A percentile compares a stretch with the other conserved stretches of the same genome.
Conservation (phyloP, 2,113 vertebrate species). For the Nannospalax galili region DNA sequence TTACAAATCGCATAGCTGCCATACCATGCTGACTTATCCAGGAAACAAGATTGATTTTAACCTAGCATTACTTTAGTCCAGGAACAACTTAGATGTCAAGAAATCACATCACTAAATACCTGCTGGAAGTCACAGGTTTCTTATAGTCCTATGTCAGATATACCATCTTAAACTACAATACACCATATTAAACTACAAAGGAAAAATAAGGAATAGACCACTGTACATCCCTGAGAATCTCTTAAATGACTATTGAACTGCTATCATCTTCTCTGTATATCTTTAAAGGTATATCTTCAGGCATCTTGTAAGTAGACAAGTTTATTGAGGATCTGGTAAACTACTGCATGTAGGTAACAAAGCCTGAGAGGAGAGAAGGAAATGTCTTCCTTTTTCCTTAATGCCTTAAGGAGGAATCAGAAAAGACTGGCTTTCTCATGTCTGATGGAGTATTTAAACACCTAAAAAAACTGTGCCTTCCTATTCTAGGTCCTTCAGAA, state of each 20-base stretch:
- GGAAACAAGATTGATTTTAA: constrained; percentile 46
- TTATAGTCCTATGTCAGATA: background rate
- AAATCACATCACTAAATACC: background rate
- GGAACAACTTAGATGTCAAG: background rate
- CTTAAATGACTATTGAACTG: background rate
- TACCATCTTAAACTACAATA: background rate
- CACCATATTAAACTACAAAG: no score
- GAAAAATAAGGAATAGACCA: background rate
- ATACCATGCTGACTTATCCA: background rate
- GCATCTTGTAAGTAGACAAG: constrained; percentile 13
- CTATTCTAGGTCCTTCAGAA: background rate
- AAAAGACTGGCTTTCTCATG: background rate
- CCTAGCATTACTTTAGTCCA: background rate
- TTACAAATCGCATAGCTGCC: constrained; percentile 30
- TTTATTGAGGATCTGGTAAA: background rate
- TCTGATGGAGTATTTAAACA: background rate
- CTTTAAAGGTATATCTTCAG: background rate
- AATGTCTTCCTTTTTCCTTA: background rate
- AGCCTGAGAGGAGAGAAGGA: background rate
- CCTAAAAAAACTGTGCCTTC: background rate
- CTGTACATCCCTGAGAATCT: background rate
- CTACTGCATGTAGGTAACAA: background rate
- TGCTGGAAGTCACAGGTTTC: background rate
- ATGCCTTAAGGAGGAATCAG: background rate
- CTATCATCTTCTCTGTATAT: background rate